These are phyloP conservation scores for Gonatopus flavifemur DNA, from an alignment of 1,140 invertebrate genomes.

Conservation along the genomic window DNA sequence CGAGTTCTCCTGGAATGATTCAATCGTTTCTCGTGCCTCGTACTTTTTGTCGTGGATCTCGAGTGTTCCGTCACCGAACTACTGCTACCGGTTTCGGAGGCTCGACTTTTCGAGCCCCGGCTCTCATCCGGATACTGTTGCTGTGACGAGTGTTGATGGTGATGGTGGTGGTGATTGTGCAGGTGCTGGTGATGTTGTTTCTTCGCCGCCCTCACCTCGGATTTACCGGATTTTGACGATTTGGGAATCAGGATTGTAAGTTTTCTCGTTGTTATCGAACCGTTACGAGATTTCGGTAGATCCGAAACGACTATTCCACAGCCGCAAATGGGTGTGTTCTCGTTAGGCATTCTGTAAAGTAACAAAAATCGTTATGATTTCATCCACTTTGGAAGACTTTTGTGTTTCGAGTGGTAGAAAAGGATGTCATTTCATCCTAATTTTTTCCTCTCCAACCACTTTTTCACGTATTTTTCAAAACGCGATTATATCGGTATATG, in stretches of 20 bases:
- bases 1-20: conserved; percentile 46
- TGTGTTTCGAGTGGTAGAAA: too few species aligned
- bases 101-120: conserved; percentile 25
- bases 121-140: conserved; percentile 17
- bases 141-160: too few species aligned
- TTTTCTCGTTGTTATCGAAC: conserved; percentile 32
- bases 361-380: too few species aligned
- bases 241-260: conserved; percentile 39
- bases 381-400: too few species aligned
- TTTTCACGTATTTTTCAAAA: too few species aligned
- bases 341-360: conserved; percentile 52
- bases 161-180: too few species aligned
- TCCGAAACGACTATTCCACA: conserved; percentile 42
- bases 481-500: too few species aligned
- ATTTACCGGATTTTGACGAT: conserved; percentile 30
- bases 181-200: conserved; percentile 26
- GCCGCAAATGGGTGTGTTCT: conserved; percentile 41
- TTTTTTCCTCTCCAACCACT: too few species aligned
- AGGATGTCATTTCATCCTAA: too few species aligned
- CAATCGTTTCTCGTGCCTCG: conserved; percentile 42
- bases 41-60: conserved; percentile 24
- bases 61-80: conserved; percentile 39
- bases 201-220: conserved; percentile 31
- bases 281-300: conserved; percentile 35
- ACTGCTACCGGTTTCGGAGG: conserved; percentile 38